Percentiles rank a stretch among this genome's conserved stretches.
Evolutionary conservation across 2,888 invertebrate species (phyloP).

Genomic region (Pharmacophagus antenor): DNA sequence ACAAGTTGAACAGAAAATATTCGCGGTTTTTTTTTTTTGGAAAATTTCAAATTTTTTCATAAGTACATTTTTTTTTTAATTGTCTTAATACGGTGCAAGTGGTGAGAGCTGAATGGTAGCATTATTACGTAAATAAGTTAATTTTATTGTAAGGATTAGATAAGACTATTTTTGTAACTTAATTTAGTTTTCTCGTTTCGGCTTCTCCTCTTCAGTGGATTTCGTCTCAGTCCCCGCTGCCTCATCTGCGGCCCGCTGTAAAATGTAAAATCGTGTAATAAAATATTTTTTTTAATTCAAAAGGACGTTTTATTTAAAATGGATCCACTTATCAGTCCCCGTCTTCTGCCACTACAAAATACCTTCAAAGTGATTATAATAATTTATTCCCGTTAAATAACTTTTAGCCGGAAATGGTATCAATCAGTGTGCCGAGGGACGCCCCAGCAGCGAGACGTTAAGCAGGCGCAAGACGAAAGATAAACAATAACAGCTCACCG

Average conservation of each 20-base stretch:
- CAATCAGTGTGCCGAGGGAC: neutral
- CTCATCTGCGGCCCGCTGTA: slow-evolving; percentile 16
- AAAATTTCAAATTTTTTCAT: too few species aligned
- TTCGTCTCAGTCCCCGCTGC: neutral
- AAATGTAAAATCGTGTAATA: slow-evolving; percentile 4
- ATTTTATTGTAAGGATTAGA: neutral
- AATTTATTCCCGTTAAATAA: too few species aligned
- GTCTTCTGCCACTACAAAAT: too few species aligned
- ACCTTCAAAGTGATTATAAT: too few species aligned
- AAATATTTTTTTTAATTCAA: too few species aligned
- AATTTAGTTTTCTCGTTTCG: slow-evolving; percentile 31
- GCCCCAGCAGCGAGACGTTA: too few species aligned
- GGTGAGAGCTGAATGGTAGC: neutral
- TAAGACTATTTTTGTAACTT: neutral
- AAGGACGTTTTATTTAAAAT: neutral
- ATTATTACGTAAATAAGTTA: neutral
- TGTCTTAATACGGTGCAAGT: neutral
- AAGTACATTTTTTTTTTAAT: too few species aligned
- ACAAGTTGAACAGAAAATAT: too few species aligned
- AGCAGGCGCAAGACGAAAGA: too few species aligned
- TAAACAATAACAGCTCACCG: slow-evolving; percentile 33
- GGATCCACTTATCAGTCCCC: neutral
- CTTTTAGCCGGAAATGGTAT: neutral
- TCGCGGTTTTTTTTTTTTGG: too few species aligned
- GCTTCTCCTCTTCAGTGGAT: neutral